These are phyloP conservation scores for Bombylius major DNA, from an alignment of 2,888 invertebrate species.

Conservation along the genomic window DNA sequence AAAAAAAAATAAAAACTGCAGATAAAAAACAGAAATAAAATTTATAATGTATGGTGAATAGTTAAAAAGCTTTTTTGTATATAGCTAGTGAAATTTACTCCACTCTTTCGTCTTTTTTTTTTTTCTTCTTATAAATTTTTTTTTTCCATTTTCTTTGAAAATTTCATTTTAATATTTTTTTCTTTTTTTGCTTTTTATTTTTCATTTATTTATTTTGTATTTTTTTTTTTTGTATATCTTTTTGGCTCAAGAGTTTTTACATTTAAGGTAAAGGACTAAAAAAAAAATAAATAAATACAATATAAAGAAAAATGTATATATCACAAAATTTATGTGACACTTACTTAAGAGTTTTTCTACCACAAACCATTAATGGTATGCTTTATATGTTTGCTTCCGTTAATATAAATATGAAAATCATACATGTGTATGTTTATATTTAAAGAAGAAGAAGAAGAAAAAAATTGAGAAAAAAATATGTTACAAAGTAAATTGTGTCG, in stretches of 20 bases:
- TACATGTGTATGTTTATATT: too few species aligned
- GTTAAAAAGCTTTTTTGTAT: constrained; percentile 18
- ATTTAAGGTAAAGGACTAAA: too few species aligned
- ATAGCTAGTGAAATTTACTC: not conserved
- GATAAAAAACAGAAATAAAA: constrained; percentile 16
- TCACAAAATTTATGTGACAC: constrained; percentile 22
- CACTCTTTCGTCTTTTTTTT: constrained; percentile 12
- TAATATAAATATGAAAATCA: too few species aligned
- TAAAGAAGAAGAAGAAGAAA: not conserved
- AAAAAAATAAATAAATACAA: too few species aligned
- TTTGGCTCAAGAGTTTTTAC: too few species aligned
- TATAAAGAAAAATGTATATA: constrained; percentile 4
- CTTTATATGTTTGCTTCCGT: not conserved
- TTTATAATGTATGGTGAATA: constrained; percentile 21
- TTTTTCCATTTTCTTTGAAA: constrained; percentile 11
- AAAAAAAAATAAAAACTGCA: not conserved
- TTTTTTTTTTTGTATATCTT: too few species aligned
- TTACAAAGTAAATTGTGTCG: not conserved
- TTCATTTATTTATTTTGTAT: too few species aligned
- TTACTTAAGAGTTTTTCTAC: constrained; percentile 12
- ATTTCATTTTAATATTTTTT: constrained; percentile 11
- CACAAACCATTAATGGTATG: not conserved
- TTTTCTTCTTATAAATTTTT: constrained; percentile 10
- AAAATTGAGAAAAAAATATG: not conserved
- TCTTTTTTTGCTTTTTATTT: not conserved